Conservation (phyloP, 2,113 vertebrate genomes). For the Callithrix jacchus region DNA sequence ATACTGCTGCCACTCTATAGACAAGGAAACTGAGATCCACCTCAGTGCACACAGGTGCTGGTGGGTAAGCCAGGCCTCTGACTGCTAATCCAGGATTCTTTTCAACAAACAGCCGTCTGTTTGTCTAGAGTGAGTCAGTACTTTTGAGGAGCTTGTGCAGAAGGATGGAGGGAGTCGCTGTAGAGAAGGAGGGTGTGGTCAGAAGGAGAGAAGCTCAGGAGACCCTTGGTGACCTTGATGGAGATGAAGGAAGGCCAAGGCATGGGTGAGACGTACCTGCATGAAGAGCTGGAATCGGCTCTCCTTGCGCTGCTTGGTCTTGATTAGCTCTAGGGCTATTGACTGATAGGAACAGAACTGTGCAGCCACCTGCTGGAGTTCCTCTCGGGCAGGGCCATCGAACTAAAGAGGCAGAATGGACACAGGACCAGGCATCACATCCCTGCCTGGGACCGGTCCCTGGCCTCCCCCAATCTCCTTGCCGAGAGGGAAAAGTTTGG, state of each 20-base stretch:
- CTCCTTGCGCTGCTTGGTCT: slow-evolving; percentile 94
- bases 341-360: slow-evolving; percentile 93
- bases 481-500: not conserved
- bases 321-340: slow-evolving; percentile 93
- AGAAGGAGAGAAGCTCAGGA: not conserved
- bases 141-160: not conserved
- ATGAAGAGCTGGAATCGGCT: slow-evolving; percentile 90
- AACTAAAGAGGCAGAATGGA: slow-evolving; percentile 83
- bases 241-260: not conserved
- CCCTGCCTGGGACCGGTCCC: not conserved
- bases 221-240: not conserved
- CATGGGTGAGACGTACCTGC: slow-evolving; percentile 78
- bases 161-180: not conserved
- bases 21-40: not conserved
- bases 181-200: not conserved
- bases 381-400: slow-evolving; percentile 89
- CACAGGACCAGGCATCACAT: fast-evolving
- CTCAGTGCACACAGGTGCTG: not conserved
- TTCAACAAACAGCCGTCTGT: not conserved
- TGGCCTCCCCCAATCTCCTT: not conserved
- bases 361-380: slow-evolving; percentile 91
- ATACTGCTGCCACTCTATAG: not conserved
- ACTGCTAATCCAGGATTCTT: not conserved
- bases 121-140: not conserved
- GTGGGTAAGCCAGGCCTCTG: not conserved